Percentiles rank a stretch among this genome's conserved stretches.
phyloP scores from a whole-genome alignment of 2,797 vertebrate genomes.

The Allobates femoralis region DNA sequence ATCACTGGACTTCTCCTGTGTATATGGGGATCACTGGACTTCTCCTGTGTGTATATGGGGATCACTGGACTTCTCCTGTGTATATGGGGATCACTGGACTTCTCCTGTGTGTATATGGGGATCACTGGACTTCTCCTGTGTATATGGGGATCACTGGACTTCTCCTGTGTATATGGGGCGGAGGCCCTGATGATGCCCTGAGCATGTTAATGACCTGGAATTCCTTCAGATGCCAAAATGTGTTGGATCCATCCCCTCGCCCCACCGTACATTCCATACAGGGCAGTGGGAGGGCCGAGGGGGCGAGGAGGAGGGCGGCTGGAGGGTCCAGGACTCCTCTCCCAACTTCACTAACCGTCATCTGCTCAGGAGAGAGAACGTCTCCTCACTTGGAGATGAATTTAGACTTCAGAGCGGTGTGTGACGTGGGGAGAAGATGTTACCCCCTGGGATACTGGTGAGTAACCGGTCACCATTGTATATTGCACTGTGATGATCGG shows the following conservation, averaged over 20 bases:
- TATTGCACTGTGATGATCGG: too few species aligned
- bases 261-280: slow-evolving; percentile 71
- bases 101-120: too few species aligned
- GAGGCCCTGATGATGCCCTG: not conserved
- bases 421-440: slow-evolving; percentile 10
- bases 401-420: slow-evolving; percentile 50
- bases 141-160: not conserved
- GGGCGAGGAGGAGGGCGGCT: slow-evolving; percentile 69
- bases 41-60: too few species aligned
- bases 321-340: slow-evolving; percentile 63
- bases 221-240: slow-evolving; percentile 41
- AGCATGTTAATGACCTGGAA: slow-evolving; percentile 51
- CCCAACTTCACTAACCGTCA: slow-evolving; percentile 57
- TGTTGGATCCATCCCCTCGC: slow-evolving; percentile 55
- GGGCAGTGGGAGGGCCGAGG: slow-evolving; percentile 67
- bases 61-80: too few species aligned
- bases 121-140: not conserved
- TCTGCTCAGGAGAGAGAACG: not conserved
- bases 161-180: slow-evolving; percentile 24
- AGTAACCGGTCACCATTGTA: not conserved
- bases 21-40: too few species aligned
- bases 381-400: slow-evolving; percentile 27
- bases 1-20: too few species aligned
- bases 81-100: too few species aligned
- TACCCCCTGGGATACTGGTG: slow-evolving; percentile 56